Base-by-base conservation (phyloP, 2,888 invertebrate genomes). In the Stenichneumon culpator region DNA sequence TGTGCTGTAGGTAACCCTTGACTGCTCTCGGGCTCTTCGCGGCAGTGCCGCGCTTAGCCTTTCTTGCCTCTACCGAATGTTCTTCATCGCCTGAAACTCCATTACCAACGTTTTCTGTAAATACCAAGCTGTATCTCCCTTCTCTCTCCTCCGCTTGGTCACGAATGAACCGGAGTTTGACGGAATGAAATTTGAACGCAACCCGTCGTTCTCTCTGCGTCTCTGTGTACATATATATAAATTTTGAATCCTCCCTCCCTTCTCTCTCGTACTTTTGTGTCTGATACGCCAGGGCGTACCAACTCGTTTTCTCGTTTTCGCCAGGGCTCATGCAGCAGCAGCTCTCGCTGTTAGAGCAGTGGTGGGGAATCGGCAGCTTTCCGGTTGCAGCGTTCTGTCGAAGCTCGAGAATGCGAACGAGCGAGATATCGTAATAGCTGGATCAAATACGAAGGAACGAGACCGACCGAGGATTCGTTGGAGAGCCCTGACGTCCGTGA, bases 171-270 rank as follows among this genome's bases (percentile, higher is more conserved):
- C 87, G 88, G 87, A 90, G 90, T 90, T 92, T 90, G 90, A 91
- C 90, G 92, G 91, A 92, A 92, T 92, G 92, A 92, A 92, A 92
- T 92, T 92, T 91, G 91, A 92, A 92, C 92, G 90, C 90, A 87
- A 86, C 87, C 89, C 89, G 88, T 89, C 89, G 89, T 86, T 86
- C 89, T 87, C 87, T 87, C 81, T 80, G 81, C 74, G 57, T 77
- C 84, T 86, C 60, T 52, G 32, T 68, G 70, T 84, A 70, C 57
- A 72, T 47, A 72, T 22, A 28, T 54, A 57, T 63, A 2, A 14
- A n/a, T 57, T n/a, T 67, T 54, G 28, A 74, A 74, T n/a, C 54
- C 68, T 81, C 60, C 57, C 57, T 25, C 65, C 65, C 44, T 25
- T 69, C 79, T 83, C 79, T 28, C 83, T 87, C 75, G 54, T 16